Base-by-base conservation (phyloP, 2,113 vertebrate species). In the Pelecanus crispus region DNA sequence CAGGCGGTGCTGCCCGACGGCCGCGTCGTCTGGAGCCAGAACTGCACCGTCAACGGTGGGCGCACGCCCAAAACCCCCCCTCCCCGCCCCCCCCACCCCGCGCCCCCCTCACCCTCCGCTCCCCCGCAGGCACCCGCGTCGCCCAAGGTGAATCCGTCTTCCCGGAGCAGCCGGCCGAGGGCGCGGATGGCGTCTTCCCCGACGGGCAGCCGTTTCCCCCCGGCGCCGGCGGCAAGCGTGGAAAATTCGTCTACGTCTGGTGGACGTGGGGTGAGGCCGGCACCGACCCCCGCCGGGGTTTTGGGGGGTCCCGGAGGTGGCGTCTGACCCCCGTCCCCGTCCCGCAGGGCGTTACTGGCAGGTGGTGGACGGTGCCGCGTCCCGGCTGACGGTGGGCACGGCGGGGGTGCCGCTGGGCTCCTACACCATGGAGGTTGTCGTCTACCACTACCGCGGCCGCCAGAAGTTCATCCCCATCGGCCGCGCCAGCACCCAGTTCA, bases 161-260 rank as follows among this genome's bases (percentile, higher is more conserved):
- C 95, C 98, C 98, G 3, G 98, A 97, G 73, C 97, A 94, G 55
- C 38, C 79, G 6, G 28, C 56, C 2, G 90, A 95, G 42, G 89
- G 95, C 24, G 80, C 91, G 36, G 94, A 80, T 3, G 98, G 98
- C 12, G 47, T 98, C 55, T 99, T 99, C 91, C 99, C 99, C 10
- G 98, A 99, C 6, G 99, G 99, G 10, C 97, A 92, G 11, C 97
- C 98, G 3, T 98, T 99, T 82, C 97, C 96, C 31, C 72, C 91
- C 81, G 95, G 59, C 17, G 38, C 97, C 53, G 67, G 88, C 18
- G 96, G 86, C 81, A 98, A 75, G 74, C 98, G 96, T 6, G 98
- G 98, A 36, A 98, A 79, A 58, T 99, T 99, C 42, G 98, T 99
- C 93, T 99, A 98, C 65, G 99, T 99, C 83, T 99, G 99, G 99